Evolutionary conservation across 2,113 vertebrate species (phyloP), one percentile per base, ranked within the genome.

Genomic region (Ammodytes dubius): DNA sequence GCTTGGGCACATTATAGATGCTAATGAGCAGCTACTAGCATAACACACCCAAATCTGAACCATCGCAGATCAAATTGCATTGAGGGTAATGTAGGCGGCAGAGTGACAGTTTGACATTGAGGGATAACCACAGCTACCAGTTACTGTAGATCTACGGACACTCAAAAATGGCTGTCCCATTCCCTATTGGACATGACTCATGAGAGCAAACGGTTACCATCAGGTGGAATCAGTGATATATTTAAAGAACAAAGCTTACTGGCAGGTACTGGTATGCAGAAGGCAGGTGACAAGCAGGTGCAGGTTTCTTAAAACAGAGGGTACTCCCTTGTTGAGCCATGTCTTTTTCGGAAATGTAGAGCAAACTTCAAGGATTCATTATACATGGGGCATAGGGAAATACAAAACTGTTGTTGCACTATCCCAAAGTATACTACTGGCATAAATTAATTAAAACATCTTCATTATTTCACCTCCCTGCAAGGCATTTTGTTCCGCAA

Each of bases 401-500:
- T 14, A 11, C 12, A 6, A 66, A 58, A 42, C 2, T n/a, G 37
- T 50, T 66, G 19, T 46, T 37, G 19, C 0, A n/a, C 10, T 13
- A 43, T 72, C 39, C 60, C 58, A 66, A 65, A 65, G 6, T 65
- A 50, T 59, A 52, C 4, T 45, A 46, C 11, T 19, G 39, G 59
- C 46, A 17, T 37, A 19, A 43, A 59, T 61, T 14, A 52, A 58
- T 43, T 4, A 47, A 46, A 45, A 19, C 15, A 58, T 11, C n/a
- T 45, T 57, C 0, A 37, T 17, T 66, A 60, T 59, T 70, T 42
- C 46, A 53, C 7, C 8, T 60, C 12, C 19, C 19, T 39, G 37
- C 46, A 64, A 69, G 19, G 17, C 19, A 69, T 37, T 27, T 69
- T 67, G 46, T 67, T 73, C 73, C 46, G 47, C 39, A 27, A 58